Percentiles rank a stretch among this genome's conserved stretches.
Evolutionary conservation across 2,113 vertebrate genomes (phyloP).

Genomic region (Tichodroma muraria): DNA sequence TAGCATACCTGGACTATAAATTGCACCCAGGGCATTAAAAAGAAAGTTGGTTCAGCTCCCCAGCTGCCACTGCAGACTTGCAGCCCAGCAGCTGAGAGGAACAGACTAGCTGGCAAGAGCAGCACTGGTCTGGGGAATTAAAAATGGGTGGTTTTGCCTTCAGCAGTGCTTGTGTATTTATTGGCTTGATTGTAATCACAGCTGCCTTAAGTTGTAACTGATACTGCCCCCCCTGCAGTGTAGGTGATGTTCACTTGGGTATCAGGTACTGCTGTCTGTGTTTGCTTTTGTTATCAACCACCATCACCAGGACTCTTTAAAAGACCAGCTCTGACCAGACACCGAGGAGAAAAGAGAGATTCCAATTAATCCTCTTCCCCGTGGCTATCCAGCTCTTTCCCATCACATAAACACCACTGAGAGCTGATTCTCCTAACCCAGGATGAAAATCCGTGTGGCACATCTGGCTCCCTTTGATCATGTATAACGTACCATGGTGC

Average conservation of each 20-base stretch:
- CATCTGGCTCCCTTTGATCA: background rate
- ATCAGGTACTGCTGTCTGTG: slow-evolving; percentile 10
- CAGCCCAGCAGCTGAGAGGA: background rate
- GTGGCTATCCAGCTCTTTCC: background rate
- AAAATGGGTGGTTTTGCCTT: background rate
- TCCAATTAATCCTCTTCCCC: background rate
- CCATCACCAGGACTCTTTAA: background rate
- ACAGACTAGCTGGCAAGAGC: background rate
- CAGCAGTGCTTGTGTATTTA: background rate
- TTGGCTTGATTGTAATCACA: slow-evolving; percentile 43
- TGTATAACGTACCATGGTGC: rapidly evolving
- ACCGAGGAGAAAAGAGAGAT: background rate
- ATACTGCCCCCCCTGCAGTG: background rate
- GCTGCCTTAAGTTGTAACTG: slow-evolving; percentile 11
- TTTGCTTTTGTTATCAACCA: slow-evolving; percentile 9
- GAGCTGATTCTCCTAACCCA: background rate
- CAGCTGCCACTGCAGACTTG: background rate
- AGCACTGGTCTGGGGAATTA: background rate
- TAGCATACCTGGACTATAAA: background rate
- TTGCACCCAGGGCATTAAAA: background rate
- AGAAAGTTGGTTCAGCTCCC: background rate
- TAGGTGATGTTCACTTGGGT: background rate
- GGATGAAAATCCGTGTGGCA: background rate
- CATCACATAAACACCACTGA: background rate
- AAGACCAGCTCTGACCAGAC: slow-evolving; percentile 6